Evolutionary conservation across 1,140 invertebrate genomes (phyloP).

Genomic region (Pteromalus puparum): DNA sequence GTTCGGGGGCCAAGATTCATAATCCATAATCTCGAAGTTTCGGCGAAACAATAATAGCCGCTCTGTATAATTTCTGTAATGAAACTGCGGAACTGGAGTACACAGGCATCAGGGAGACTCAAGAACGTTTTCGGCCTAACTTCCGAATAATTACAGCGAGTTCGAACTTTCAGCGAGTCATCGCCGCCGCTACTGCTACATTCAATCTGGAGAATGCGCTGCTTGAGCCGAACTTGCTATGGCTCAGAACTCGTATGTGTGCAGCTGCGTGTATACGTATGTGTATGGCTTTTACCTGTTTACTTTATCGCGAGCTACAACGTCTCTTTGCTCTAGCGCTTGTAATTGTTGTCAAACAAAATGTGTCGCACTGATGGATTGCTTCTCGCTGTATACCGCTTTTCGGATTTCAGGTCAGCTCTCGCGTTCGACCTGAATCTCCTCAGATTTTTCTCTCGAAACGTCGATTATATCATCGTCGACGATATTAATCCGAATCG

Average conservation of each 20-base stretch:
- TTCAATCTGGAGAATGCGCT: not conserved
- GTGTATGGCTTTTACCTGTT: not conserved
- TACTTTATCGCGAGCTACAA: not conserved
- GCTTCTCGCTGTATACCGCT: not conserved
- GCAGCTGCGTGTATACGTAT: too few relatives aligned
- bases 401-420: not conserved
- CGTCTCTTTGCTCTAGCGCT: not conserved
- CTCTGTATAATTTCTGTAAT: not conserved
- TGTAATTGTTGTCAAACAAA: not conserved
- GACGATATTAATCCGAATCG: not conserved
- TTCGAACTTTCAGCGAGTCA: not conserved
- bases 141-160: not conserved
- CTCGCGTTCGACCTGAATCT: not conserved
- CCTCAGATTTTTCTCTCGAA: not conserved
- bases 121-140: slow-evolving; percentile 3
- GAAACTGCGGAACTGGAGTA: not conserved
- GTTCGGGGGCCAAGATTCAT: not conserved
- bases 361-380: not conserved
- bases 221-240: not conserved
- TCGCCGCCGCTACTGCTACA: not conserved
- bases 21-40: not conserved
- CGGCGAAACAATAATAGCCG: not conserved
- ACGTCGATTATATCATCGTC: not conserved
- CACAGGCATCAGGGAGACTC: not conserved
- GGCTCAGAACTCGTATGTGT: not conserved